phyloP scores from a whole-genome alignment of 2,113 vertebrate genomes.

The Columba livia region DNA sequence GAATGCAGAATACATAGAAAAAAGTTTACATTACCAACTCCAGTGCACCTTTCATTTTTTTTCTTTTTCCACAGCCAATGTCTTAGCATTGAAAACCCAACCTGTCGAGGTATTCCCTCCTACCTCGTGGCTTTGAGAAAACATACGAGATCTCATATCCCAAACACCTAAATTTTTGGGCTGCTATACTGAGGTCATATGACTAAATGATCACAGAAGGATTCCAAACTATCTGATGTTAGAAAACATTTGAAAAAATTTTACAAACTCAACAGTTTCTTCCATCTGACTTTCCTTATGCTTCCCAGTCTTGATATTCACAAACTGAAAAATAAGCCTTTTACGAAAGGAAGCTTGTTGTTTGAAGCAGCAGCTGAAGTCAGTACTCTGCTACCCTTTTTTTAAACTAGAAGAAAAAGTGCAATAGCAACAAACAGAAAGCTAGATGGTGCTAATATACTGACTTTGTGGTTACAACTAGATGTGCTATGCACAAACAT shows the following conservation, averaged over 20 bases:
- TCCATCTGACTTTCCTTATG: background rate
- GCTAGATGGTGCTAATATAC: slow-evolving; percentile 58
- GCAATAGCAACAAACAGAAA: slow-evolving; percentile 5
- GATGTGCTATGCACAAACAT: background rate
- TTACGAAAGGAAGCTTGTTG: background rate
- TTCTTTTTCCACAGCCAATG: background rate
- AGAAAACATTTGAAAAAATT: background rate
- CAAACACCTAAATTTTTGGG: background rate
- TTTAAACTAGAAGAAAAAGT: background rate
- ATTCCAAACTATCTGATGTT: background rate
- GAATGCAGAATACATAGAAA: background rate
- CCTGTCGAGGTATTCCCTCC: background rate
- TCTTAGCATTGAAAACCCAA: background rate
- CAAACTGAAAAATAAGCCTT: background rate
- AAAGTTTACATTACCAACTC: background rate
- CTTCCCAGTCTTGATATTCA: background rate
- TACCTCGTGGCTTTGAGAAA: background rate
- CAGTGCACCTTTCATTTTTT: background rate
- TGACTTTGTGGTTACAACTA: background rate
- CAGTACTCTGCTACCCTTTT: background rate
- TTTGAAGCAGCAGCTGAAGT: background rate
- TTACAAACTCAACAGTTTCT: background rate
- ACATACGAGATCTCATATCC: background rate
- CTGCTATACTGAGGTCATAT: background rate
- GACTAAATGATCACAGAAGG: background rate